A percentile compares a stretch with the other conserved stretches of the same genome.
phyloP scores from a whole-genome alignment of 92 coral and sea anemone species.

The Actinostola sp. region DNA sequence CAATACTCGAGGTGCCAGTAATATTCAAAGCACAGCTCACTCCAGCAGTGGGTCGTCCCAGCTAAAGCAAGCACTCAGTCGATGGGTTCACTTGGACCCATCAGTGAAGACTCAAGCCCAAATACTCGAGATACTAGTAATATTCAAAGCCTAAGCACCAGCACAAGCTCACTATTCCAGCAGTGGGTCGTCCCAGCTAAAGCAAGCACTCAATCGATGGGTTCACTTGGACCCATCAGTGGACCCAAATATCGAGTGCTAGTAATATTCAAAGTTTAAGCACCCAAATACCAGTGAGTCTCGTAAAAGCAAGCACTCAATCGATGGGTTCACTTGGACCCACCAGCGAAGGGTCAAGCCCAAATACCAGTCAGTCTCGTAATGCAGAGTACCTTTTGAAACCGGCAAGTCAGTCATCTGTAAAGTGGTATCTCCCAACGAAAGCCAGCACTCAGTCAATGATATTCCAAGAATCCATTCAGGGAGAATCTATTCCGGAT shows the following conservation, averaged over 20 bases:
- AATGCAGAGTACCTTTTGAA: constrained; percentile 21
- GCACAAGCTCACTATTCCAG: constrained; percentile 32
- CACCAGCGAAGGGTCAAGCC: constrained; percentile 8
- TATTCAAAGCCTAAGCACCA: constrained; percentile 3
- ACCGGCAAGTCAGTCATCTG: neutral
- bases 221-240: constrained; percentile 1
- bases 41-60: neutral
- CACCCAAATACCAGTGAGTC: too few species aligned
- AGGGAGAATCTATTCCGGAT: constrained; percentile 20
- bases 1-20: neutral
- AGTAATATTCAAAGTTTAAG: too few species aligned
- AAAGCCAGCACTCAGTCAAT: constrained; percentile 42
- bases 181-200: constrained; percentile 32
- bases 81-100: neutral
- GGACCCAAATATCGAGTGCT: too few species aligned
- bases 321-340: constrained; percentile 17
- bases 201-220: constrained; percentile 24
- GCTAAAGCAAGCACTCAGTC: constrained; percentile 12
- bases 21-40: neutral
- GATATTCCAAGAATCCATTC: neutral
- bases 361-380: neutral
- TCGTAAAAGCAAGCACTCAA: constrained; percentile 26
- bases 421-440: constrained; percentile 41
- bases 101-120: neutral
- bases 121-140: neutral